Base-by-base conservation (phyloP, 2,113 vertebrate genomes). In the Lutjanus erythropterus region DNA sequence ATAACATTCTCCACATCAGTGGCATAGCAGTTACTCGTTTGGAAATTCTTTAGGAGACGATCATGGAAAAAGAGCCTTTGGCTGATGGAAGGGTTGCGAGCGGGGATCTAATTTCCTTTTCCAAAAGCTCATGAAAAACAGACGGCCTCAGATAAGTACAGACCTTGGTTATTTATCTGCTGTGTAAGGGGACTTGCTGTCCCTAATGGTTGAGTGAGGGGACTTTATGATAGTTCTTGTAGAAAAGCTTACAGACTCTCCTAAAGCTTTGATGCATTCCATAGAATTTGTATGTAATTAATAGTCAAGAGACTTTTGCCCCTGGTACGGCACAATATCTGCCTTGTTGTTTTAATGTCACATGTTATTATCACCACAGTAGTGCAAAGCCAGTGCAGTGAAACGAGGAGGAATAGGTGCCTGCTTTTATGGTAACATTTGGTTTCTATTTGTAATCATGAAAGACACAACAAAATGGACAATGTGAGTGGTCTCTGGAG, bases 81-180 rank as follows among this genome's bases (percentile, higher is more conserved):
- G 91, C 82, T 85, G 81, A 79, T 83, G 67, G 73, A 72, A 84
- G 47, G 70, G 75, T 75, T 77, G 64, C 37, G 69, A 84, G 87
- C 33, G 9, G 72, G 80, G 87, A 90, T 94, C 85, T 92, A 87
- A 93, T 94, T 94, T 92, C 91, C 88, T 92, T 89, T 90, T 87
- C 89, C 89, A 85, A 91, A 93, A 82, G 79, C 88, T 93, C 89
- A 94, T 92, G 90, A 92, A 92, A 94, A 94, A 90, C 93, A 94
- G 93, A 91, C 91, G 25, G 76, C 79, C 82, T 88, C 66, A 89
- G 89, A 92, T 89, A 88, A 93, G 82, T 90, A 83, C 67, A 78
- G 91, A 84, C 83, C 72, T 58, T 83, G 83, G 78, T 91, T 92
- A 86, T 94, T 86, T 92, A 87, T 93, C 91, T 88, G 77, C 89